These are phyloP conservation scores for Nephotettix cincticeps DNA, from an alignment of 1,140 invertebrate species.

Conservation along the genomic window DNA sequence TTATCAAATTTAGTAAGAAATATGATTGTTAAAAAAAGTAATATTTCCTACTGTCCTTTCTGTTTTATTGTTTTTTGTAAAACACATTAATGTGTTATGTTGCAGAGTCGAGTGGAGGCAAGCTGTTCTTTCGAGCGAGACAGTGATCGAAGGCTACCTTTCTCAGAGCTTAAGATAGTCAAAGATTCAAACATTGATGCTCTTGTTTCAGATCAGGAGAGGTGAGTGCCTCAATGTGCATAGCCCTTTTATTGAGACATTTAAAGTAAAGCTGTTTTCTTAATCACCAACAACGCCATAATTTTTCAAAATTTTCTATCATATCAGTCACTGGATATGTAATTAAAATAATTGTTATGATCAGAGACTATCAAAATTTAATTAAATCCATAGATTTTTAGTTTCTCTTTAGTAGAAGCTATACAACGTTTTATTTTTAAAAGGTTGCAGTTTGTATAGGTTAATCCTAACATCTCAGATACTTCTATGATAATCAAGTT, in stretches of 20 bases:
- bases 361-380: too few relatives aligned
- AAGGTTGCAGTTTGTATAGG: too few relatives aligned
- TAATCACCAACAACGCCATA: too few relatives aligned
- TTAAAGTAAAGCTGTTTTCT: neutral
- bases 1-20: neutral
- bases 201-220: constrained; percentile 1
- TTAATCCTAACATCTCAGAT: too few relatives aligned
- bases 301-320: too few relatives aligned
- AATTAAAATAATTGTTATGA: too few relatives aligned
- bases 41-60: neutral
- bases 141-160: neutral
- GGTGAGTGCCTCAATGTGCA: neutral
- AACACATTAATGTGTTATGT: neutral
- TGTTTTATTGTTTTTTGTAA: neutral
- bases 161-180: constrained; percentile 7
- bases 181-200: constrained; percentile 2
- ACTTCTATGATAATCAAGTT: too few relatives aligned
- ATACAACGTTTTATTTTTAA: too few relatives aligned
- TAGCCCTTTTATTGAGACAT: neutral
- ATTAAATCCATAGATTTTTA: too few relatives aligned
- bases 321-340: too few relatives aligned
- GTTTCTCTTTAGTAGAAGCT: too few relatives aligned
- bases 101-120: neutral
- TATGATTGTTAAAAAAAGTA: neutral
- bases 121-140: constrained; percentile 14